Percentiles rank a stretch among this genome's conserved stretches.
phyloP scores from a whole-genome alignment of 2,113 vertebrate genomes.

The Engystomops pustulosus region DNA sequence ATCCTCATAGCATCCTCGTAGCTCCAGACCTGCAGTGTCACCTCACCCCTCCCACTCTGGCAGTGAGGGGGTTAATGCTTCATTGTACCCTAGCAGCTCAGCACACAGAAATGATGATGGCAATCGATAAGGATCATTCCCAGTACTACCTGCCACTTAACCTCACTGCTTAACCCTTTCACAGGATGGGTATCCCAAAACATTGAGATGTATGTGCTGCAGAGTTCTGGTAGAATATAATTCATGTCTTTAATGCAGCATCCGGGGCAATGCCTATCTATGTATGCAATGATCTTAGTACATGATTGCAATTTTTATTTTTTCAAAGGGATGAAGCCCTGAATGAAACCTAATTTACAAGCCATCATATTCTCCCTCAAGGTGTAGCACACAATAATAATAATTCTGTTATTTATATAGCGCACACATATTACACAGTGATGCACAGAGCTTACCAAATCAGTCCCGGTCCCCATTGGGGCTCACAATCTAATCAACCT shows the following conservation, averaged over 20 bases:
- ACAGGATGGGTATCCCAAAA: background rate
- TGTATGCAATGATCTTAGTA: background rate
- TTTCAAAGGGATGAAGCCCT: background rate
- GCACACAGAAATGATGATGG: conserved; percentile 14
- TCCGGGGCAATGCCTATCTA: background rate
- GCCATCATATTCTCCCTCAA: too few species aligned
- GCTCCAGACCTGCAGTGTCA: conserved; percentile 26
- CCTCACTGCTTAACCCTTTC: conserved; percentile 29
- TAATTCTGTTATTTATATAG: too few species aligned
- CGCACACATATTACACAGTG: too few species aligned
- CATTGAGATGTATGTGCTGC: background rate
- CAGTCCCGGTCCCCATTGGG: too few species aligned
- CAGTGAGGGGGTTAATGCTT: conserved; percentile 10
- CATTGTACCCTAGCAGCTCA: conserved; percentile 15
- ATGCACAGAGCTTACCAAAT: too few species aligned
- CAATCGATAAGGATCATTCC: conserved; percentile 39
- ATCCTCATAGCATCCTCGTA: background rate
- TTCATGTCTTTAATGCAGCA: background rate
- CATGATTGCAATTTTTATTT: background rate
- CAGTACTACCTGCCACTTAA: conserved; percentile 42
- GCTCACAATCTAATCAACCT: too few species aligned
- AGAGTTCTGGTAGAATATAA: background rate
- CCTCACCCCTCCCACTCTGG: conserved; percentile 11
- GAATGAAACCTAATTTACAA: background rate
- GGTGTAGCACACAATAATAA: too few species aligned